Evolutionary conservation across 2,113 vertebrate species (phyloP).

Genomic region (Myotis yumanensis): DNA sequence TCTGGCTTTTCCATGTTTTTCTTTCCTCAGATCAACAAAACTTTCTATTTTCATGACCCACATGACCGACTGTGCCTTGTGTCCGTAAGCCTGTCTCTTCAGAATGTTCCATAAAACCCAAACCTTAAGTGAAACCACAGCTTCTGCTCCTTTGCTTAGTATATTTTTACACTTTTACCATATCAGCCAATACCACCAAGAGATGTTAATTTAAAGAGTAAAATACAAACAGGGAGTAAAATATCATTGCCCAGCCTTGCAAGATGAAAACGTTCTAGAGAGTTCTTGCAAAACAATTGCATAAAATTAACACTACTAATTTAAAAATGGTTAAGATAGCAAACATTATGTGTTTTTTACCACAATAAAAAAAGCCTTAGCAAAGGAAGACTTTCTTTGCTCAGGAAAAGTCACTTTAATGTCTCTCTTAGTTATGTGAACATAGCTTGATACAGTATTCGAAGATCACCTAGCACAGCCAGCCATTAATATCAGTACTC

Average conservation of each 20-base stretch:
- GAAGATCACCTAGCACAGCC: neutral
- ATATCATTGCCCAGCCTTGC: neutral
- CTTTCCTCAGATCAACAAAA: conserved; percentile 12
- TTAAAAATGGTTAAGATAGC: neutral
- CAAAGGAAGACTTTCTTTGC: neutral
- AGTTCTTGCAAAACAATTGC: neutral
- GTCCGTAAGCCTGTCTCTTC: neutral
- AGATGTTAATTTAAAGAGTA: neutral
- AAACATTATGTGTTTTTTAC: neutral
- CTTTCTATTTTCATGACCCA: neutral
- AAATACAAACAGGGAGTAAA: conserved; percentile 15
- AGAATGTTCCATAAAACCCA: neutral
- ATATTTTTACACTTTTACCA: neutral
- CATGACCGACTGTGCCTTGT: neutral
- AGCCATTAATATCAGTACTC: neutral
- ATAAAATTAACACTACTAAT: neutral
- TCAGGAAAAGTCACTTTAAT: neutral
- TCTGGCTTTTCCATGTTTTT: neutral
- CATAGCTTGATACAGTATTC: neutral
- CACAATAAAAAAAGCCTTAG: neutral
- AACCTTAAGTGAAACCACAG: neutral
- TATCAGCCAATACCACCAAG: neutral
- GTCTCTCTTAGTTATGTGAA: neutral
- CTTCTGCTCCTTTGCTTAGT: neutral
- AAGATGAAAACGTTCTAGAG: neutral